phyloP scores from a whole-genome alignment of 2,797 vertebrate genomes.

The Acipenser ruthenus region DNA sequence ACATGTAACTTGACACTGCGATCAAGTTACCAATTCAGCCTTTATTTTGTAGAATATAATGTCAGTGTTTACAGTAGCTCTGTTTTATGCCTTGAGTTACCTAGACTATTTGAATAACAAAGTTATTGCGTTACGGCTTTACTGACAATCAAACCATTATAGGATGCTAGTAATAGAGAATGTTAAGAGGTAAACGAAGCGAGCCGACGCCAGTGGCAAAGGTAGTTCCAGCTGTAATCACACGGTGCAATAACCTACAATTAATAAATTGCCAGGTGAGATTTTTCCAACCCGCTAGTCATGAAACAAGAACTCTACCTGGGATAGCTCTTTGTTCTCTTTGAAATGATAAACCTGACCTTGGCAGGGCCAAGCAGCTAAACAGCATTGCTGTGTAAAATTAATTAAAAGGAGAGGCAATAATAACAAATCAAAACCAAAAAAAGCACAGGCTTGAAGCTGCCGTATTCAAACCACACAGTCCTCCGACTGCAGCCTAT shows the following conservation, averaged over 20 bases:
- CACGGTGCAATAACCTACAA: accelerated
- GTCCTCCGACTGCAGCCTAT: no score
- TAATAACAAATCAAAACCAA: constrained; percentile 20
- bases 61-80: no score
- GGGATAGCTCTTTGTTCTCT: not conserved
- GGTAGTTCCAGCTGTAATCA: constrained; percentile 36
- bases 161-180: no score
- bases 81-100: no score
- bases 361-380: not conserved
- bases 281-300: not conserved
- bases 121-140: no score
- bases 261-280: constrained; percentile 16
- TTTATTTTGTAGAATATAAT: no score
- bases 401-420: constrained; percentile 28
- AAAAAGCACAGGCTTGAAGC: not conserved
- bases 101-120: no score
- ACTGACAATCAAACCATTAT: no score
- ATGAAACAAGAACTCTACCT: not conserved
- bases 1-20: no score
- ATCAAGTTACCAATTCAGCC: no score
- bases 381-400: constrained; percentile 13
- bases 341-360: constrained; percentile 20
- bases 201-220: constrained; percentile 17
- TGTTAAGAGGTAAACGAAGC: no score
- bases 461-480: no score